phyloP scores from a whole-genome alignment of 2,797 vertebrate genomes.

The Cephalopachus bancanus region DNA sequence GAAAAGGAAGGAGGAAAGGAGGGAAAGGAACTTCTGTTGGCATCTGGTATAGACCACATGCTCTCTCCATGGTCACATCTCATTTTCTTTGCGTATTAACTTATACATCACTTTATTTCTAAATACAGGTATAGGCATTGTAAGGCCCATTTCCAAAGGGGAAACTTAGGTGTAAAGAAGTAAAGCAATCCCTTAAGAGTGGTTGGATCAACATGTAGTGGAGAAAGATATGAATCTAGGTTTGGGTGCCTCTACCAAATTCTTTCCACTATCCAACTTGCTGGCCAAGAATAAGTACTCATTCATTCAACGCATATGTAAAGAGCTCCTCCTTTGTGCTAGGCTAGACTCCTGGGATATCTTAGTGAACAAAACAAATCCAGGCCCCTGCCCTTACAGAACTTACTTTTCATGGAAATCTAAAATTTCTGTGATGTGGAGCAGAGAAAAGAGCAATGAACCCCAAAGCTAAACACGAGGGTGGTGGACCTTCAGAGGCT shows the following conservation, averaged over 20 bases:
- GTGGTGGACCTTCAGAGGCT: not conserved
- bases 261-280: not conserved
- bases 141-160: not conserved
- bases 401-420: not conserved
- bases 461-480: fast-evolving
- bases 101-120: not conserved
- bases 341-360: not conserved
- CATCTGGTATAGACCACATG: not conserved
- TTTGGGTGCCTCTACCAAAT: fast-evolving
- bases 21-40: not conserved
- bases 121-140: not conserved
- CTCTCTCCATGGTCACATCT: not conserved
- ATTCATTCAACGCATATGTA: fast-evolving
- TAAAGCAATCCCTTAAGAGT: not conserved
- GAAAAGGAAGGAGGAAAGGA: not conserved
- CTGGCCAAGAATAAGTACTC: not conserved
- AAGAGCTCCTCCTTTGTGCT: not conserved
- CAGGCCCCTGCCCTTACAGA: not conserved
- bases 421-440: not conserved
- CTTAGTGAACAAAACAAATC: not conserved
- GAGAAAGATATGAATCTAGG: not conserved
- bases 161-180: not conserved
- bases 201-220: no score
- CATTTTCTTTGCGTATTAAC: not conserved
- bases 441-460: not conserved